Percentiles rank a stretch among this genome's conserved stretches.
phyloP scores from a whole-genome alignment of 1,140 invertebrate genomes.

The Drosophila nasuta region DNA sequence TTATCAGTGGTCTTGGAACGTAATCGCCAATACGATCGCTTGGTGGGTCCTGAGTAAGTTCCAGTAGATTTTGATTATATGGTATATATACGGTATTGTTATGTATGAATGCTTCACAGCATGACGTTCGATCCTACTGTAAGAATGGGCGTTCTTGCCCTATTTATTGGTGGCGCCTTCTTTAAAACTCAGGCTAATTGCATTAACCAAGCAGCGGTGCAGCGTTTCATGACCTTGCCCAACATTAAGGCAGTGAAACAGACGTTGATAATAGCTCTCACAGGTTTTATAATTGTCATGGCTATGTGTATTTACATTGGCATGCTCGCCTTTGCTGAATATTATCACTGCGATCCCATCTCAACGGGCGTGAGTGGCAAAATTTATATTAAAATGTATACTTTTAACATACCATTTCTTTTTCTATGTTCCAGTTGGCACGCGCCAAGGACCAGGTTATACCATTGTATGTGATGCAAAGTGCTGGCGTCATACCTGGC shows the following conservation, averaged over 20 bases:
- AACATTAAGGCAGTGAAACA: constrained; percentile 88
- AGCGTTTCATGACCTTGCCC: constrained; percentile 91
- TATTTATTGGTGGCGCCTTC: constrained; percentile 91
- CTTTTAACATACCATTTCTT: background rate
- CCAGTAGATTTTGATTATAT: too few relatives aligned
- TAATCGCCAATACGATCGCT: constrained; percentile 89
- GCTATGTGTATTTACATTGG: constrained; percentile 90
- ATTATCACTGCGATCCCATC: constrained; percentile 91
- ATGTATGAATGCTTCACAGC: constrained; percentile 82
- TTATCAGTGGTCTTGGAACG: constrained; percentile 89
- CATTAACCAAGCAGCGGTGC: constrained; percentile 94
- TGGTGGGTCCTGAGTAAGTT: constrained; percentile 91
- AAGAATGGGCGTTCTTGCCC: constrained; percentile 90
- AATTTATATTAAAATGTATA: background rate
- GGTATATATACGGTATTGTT: constrained; percentile 63
- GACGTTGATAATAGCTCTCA: constrained; percentile 87
- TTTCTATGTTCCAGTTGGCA: constrained; percentile 74
- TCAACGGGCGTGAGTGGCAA: constrained; percentile 85
- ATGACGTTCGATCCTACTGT: constrained; percentile 89
- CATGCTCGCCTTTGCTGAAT: constrained; percentile 90
- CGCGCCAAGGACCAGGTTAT: constrained; percentile 88
- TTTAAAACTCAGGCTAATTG: constrained; percentile 92
- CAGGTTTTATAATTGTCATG: constrained; percentile 88
- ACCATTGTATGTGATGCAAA: constrained; percentile 89
- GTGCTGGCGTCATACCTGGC: constrained; percentile 88